These are phyloP conservation scores for Montipora efflorescens DNA, from an alignment of 64 coral and sea anemone genomes.

Conservation along the genomic window DNA sequence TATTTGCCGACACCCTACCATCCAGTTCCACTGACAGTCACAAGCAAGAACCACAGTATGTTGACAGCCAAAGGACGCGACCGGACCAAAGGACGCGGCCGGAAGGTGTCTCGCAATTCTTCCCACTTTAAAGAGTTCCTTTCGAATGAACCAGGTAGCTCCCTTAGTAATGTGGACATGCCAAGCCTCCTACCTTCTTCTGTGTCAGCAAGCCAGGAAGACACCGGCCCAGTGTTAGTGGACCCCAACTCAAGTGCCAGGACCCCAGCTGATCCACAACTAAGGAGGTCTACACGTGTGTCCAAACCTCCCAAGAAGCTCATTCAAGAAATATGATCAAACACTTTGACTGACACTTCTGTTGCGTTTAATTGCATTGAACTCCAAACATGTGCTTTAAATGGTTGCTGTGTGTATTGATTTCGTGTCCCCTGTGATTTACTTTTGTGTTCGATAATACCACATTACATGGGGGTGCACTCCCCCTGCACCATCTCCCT, in stretches of 20 bases:
- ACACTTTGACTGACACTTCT: neutral
- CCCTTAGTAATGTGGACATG: neutral
- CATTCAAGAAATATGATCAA: neutral
- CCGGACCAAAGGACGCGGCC: neutral
- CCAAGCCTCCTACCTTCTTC: neutral
- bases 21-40: no score
- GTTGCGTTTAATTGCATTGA: neutral
- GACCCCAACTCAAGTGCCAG: no score
- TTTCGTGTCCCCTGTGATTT: no score
- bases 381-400: neutral
- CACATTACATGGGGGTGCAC: no score
- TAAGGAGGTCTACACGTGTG: no score
- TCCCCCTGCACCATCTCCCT: no score
- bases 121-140: constrained; percentile 53
- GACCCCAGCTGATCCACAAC: no score
- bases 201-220: neutral
- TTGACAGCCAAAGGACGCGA: constrained; percentile 26
- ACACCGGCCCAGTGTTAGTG: no score
- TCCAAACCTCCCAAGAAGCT: no score
- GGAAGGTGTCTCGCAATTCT: constrained; percentile 34
- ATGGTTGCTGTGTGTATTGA: no score
- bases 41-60: neutral
- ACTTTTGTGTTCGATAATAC: no score
- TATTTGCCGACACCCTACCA: no score
- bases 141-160: constrained; percentile 5